These are phyloP conservation scores for Lichenostomus cassidix DNA, from an alignment of 2,113 vertebrate genomes.

Conservation along the genomic window DNA sequence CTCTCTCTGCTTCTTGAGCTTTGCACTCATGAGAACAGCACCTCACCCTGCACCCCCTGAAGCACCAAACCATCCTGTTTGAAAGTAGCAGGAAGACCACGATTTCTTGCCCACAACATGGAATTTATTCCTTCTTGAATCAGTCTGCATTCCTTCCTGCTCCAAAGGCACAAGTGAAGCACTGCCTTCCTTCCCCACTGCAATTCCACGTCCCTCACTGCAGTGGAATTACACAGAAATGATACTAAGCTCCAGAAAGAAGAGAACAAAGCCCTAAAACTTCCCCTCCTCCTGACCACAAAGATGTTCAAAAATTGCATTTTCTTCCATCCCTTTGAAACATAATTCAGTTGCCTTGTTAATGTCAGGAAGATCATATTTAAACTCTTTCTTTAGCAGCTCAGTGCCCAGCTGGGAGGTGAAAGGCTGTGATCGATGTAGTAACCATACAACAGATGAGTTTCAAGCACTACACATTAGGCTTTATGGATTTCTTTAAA, in stretches of 20 bases:
- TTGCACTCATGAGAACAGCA: background rate
- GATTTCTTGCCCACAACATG: background rate
- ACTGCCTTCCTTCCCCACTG: background rate
- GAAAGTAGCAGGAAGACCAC: background rate
- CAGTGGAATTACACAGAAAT: background rate
- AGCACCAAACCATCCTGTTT: background rate
- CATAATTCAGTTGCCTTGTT: background rate
- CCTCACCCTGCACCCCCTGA: background rate
- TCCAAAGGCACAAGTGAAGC: background rate
- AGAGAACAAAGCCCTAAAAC: background rate
- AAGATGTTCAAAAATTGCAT: background rate
- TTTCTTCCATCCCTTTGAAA: background rate
- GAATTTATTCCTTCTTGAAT: background rate
- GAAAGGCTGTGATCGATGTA: background rate
- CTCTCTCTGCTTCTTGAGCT: background rate
- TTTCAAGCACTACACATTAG: background rate
- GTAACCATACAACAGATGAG: background rate
- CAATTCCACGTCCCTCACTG: background rate
- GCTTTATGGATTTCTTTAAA: conserved; percentile 32
- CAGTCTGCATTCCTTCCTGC: background rate
- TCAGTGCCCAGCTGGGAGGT: background rate
- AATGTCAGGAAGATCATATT: background rate
- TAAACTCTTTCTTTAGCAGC: background rate
- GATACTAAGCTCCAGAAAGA: background rate
- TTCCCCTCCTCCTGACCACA: background rate